A percentile compares a stretch with the other conserved stretches of the same genome.
phyloP scores from a whole-genome alignment of 2,888 invertebrate species.

The Chromoteleia sp. region DNA sequence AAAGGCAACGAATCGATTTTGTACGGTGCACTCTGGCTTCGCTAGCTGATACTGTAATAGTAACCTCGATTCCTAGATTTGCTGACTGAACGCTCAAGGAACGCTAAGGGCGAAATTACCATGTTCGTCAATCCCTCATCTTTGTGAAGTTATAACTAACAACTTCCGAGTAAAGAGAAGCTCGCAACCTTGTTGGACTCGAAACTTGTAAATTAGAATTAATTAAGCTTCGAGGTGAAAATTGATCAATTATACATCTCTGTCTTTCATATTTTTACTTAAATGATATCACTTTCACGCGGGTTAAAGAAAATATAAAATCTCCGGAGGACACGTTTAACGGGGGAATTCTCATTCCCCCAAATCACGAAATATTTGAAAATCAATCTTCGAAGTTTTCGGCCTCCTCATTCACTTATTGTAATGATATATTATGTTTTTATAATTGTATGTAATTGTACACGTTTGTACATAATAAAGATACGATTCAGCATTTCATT shows the following conservation, averaged over 20 bases:
- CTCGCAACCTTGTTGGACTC: conserved; percentile 42
- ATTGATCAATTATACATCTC: conserved; percentile 39
- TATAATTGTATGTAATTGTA: too few relatives aligned
- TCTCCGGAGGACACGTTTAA: too few relatives aligned
- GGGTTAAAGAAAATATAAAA: neutral
- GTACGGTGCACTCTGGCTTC: conserved; percentile 53
- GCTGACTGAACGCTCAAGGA: conserved; percentile 60
- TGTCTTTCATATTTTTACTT: conserved; percentile 5
- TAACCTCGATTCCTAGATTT: conserved; percentile 65
- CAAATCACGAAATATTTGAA: too few relatives aligned
- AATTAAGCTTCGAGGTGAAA: conserved; percentile 45
- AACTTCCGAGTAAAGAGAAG: conserved; percentile 61
- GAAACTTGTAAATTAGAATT: conserved; percentile 55
- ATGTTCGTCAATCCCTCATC: conserved; percentile 59
- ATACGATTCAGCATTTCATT: too few relatives aligned
- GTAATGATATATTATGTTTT: too few relatives aligned
- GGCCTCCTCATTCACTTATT: too few relatives aligned
- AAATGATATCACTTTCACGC: neutral
- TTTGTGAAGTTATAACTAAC: conserved; percentile 61
- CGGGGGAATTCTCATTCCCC: too few relatives aligned
- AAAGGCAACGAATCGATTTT: conserved; percentile 59
- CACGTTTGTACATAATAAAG: too few relatives aligned
- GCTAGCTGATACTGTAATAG: conserved; percentile 51
- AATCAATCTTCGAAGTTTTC: too few relatives aligned
- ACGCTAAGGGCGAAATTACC: conserved; percentile 59